Conservation (phyloP, 1,140 invertebrate species). For the Parapsyche elsis region DNA sequence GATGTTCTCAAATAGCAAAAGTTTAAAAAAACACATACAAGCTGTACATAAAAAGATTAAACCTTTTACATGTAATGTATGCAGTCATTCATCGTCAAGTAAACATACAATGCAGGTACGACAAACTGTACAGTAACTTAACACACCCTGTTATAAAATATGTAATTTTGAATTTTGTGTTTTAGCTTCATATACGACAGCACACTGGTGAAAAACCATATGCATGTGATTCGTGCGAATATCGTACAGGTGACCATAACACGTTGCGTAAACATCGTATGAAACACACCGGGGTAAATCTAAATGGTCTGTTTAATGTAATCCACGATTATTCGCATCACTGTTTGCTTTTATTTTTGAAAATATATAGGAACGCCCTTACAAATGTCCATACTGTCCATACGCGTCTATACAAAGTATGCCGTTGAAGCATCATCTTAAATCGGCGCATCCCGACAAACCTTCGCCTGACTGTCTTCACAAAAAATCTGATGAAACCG, state of each 20-base stretch:
- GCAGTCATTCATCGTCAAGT: conserved; percentile 77
- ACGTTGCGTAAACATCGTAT: conserved; percentile 49
- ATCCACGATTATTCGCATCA: background rate
- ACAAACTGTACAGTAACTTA: too few relatives aligned
- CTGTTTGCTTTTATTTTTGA: too few relatives aligned
- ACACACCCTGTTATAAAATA: too few relatives aligned
- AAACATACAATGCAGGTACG: conserved; percentile 74
- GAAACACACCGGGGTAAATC: conserved; percentile 50
- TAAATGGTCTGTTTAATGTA: conserved; percentile 1
- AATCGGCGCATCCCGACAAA: conserved; percentile 34
- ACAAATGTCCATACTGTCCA: conserved; percentile 46
- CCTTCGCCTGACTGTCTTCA: conserved; percentile 16
- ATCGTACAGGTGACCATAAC: conserved; percentile 77
- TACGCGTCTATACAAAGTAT: conserved; percentile 49
- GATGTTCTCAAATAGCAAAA: conserved; percentile 78
- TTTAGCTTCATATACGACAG: conserved; percentile 73
- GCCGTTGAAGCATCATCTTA: conserved; percentile 40
- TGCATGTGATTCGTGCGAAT: conserved; percentile 75
- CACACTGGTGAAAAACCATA: conserved; percentile 83
- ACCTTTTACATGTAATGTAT: conserved; percentile 80
- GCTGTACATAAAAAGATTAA: conserved; percentile 82
- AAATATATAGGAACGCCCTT: conserved; percentile 53
- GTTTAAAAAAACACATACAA: conserved; percentile 80
- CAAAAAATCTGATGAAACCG: background rate
- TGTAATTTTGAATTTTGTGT: conserved; percentile 55